phyloP scores from a whole-genome alignment of 2,797 vertebrate genomes.

The Falco concolor region DNA sequence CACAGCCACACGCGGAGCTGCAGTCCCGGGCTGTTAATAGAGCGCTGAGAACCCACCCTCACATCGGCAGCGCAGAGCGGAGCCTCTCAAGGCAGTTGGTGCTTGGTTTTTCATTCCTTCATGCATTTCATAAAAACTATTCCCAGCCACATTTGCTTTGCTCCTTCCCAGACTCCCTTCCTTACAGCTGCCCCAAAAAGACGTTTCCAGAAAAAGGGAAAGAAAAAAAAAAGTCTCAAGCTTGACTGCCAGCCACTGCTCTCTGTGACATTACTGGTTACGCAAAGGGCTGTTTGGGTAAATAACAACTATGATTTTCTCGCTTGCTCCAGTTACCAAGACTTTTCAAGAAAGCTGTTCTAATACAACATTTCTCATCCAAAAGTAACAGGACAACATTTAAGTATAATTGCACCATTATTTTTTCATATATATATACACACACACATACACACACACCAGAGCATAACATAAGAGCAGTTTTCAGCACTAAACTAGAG shows the following conservation, averaged over 20 bases:
- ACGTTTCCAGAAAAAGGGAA: neutral
- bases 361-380: neutral
- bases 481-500: neutral
- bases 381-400: neutral
- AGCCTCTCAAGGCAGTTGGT: neutral
- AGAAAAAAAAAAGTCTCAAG: no score
- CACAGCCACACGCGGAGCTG: neutral
- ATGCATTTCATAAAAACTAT: neutral
- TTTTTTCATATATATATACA: neutral
- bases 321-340: rapidly evolving
- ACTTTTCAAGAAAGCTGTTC: neutral
- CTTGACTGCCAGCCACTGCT: neutral
- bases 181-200: neutral
- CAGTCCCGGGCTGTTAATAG: neutral
- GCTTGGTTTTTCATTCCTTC: neutral
- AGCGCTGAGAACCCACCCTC: neutral
- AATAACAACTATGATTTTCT: rapidly evolving
- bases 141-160: neutral
- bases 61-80: rapidly evolving
- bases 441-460: no score
- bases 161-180: neutral
- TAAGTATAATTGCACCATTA: neutral
- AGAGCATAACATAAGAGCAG: neutral
- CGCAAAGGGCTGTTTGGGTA: neutral
- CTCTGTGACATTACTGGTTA: neutral